A percentile compares a stretch with the other conserved stretches of the same genome.
Conservation (phyloP, 2,797 vertebrate species). For the Dallia pectoralis region DNA sequence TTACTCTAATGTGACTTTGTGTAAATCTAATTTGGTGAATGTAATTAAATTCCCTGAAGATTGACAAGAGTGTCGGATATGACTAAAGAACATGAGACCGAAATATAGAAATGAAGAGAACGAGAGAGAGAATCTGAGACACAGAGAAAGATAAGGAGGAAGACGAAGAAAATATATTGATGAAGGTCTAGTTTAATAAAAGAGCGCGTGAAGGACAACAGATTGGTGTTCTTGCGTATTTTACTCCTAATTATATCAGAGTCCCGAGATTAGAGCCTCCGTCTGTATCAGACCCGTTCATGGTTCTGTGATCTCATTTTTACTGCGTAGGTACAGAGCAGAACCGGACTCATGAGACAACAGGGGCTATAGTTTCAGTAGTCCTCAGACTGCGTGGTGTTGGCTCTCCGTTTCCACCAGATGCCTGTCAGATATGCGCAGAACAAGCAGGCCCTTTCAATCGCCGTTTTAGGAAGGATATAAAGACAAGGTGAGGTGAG, state of each 20-base stretch:
- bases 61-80: not conserved
- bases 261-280: not conserved
- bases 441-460: slow-evolving; percentile 33
- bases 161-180: too few species aligned
- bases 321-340: not conserved
- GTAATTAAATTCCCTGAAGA: not conserved
- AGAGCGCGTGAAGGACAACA: not conserved
- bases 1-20: too few species aligned
- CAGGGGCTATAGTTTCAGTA: slow-evolving; percentile 3
- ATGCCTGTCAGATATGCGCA: slow-evolving; percentile 31
- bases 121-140: too few species aligned
- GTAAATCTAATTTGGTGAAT: too few species aligned
- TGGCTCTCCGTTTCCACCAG: slow-evolving; percentile 8
- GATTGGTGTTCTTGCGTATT: not conserved
- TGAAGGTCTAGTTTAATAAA: not conserved
- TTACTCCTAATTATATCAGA: not conserved
- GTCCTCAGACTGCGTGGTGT: not conserved
- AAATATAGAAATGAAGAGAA: not conserved
- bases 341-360: not conserved
- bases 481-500: not conserved
- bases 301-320: not conserved
- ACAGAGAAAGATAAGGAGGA: too few species aligned
- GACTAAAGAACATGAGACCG: not conserved
- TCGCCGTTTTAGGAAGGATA: not conserved
- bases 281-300: slow-evolving; percentile 18